These are phyloP conservation scores for Eupristina koningsbergeri DNA, from an alignment of 1,140 invertebrate species.

Conservation along the genomic window DNA sequence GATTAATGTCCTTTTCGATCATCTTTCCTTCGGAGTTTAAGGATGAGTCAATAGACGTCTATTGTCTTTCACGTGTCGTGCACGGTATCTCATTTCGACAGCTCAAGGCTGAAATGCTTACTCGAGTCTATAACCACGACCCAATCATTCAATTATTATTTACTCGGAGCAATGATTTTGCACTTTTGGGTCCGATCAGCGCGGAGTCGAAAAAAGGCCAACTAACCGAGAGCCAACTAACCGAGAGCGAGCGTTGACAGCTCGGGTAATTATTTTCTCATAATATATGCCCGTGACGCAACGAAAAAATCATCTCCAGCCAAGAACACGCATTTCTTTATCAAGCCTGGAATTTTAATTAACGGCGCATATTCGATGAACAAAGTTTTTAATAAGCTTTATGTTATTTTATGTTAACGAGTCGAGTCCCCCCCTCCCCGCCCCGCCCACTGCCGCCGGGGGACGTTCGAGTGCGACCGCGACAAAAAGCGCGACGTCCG, in stretches of 20 bases:
- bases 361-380: background rate
- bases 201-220: background rate
- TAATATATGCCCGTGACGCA: background rate
- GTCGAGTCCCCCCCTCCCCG: no score
- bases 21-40: no score
- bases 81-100: background rate
- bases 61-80: background rate
- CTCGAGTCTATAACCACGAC: background rate
- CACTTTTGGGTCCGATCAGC: background rate
- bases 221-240: background rate
- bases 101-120: background rate
- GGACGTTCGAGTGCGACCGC: no score
- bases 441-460: no score
- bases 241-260: background rate
- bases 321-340: background rate
- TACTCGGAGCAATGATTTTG: background rate
- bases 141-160: background rate
- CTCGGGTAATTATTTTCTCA: background rate
- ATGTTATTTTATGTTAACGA: constrained; percentile 8
- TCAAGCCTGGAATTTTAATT: background rate
- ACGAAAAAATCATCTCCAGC: background rate
- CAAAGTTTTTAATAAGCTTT: no score
- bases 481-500: background rate
- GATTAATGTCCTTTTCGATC: background rate
- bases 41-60: background rate